Base-by-base conservation (phyloP, 2,888 invertebrate genomes). In the Pammene fasciana region DNA sequence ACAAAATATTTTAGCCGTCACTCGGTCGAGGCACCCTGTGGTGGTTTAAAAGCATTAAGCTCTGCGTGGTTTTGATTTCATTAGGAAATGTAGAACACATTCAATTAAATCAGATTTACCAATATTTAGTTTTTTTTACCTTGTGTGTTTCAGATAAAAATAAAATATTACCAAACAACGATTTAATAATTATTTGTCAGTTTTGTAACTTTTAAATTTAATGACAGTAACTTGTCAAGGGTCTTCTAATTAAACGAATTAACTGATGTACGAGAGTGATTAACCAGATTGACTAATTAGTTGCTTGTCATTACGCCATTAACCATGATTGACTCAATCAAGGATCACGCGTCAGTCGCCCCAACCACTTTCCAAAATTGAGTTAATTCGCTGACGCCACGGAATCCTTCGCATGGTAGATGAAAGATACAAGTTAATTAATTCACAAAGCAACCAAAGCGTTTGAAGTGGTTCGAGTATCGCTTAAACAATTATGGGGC, bases 351-450 rank as follows among this genome's bases (percentile, higher is more conserved):
- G 87, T 88, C 86, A 84, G 82, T 73, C 76, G 80, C 75, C 74
- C 73, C 73, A 74, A 76, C 74, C 83, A 82, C 86, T 88, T 88
- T 87, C 86, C 82, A 86, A 87, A 86, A 84, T 84, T 82, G 81
- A 77, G 76, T 79, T 76, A 76, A 79, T 81, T 79, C 72, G 72
- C 50, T 70, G 59, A 72, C 72, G 65, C 67, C 52, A 55, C 57
- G 54, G 62, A 45, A 60, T 18, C 70, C 59, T 57, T 55, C 41
- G 45, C 56, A 34, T 36, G 38, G 14, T 54, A 65, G 66, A 59
- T 70, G 70, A 67, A 48, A 62, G 65, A 56, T 65, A 52, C 48
- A 66, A 55, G 41, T 52, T 70, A 67, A 71, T 71, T 66, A 54
- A 64, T 68, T 68, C 50, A 64, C 50, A 18, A 62, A 62, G 45